These are phyloP conservation scores for Scylla paramamosain DNA, from an alignment of 1,140 invertebrate species.

Conservation along the genomic window DNA sequence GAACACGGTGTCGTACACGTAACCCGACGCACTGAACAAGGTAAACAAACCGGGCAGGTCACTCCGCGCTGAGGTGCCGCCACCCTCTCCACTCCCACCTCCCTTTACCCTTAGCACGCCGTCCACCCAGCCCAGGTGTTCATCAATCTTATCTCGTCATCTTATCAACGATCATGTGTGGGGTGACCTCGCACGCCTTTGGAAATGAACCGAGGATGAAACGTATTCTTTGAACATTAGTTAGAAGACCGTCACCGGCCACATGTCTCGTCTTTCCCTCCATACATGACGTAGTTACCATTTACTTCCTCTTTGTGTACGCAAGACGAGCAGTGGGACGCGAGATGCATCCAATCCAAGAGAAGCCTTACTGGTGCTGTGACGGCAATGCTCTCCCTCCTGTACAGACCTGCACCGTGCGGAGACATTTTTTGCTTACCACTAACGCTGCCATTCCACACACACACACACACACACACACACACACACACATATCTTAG, in stretches of 20 bases:
- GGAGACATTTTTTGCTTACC: not conserved
- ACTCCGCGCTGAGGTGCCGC: not conserved
- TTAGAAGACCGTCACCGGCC: too few relatives aligned
- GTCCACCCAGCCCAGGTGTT: too few relatives aligned
- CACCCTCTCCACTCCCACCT: not conserved
- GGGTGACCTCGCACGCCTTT: too few relatives aligned
- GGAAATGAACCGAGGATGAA: too few relatives aligned
- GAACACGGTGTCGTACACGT: conserved; percentile 58
- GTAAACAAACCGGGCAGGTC: conserved; percentile 35
- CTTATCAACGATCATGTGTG: too few relatives aligned
- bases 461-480: conserved; percentile 19
- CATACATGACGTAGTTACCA: too few relatives aligned
- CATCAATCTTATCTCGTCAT: too few relatives aligned
- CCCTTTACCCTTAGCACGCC: not conserved
- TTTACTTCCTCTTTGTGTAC: too few relatives aligned
- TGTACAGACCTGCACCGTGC: not conserved
- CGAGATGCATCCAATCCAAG: not conserved
- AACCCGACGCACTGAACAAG: conserved; percentile 51
- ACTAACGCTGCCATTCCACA: not conserved
- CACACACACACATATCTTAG: not conserved
- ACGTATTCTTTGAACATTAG: too few relatives aligned
- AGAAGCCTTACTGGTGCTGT: not conserved
- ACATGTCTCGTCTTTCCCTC: too few relatives aligned
- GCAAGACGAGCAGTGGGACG: not conserved
- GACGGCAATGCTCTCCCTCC: not conserved